Percentiles rank a stretch among this genome's conserved stretches.
Conservation (phyloP, 2,113 vertebrate species). For the Galemys pyrenaicus region DNA sequence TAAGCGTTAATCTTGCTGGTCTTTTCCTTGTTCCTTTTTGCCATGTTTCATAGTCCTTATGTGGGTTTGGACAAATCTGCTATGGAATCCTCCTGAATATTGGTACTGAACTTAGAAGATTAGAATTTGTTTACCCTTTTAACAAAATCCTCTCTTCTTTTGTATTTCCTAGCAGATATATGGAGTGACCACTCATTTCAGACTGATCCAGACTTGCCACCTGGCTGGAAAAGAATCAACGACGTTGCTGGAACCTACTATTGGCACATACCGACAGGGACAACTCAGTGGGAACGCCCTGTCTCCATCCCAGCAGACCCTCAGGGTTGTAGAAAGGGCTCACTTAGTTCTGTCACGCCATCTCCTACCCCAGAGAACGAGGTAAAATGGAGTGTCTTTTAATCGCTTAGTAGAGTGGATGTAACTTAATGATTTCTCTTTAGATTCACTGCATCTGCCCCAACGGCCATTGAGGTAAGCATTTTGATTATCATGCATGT, state of each 20-base stretch:
- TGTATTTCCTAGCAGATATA: conserved; percentile 87
- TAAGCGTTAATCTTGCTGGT: not conserved
- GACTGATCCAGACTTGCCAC: conserved; percentile 95
- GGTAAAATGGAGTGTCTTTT: conserved; percentile 83
- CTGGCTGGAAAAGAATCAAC: conserved; percentile 95
- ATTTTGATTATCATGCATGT: not conserved
- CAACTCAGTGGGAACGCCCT: conserved; percentile 94
- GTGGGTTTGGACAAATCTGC: not conserved
- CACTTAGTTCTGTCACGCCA: conserved; percentile 92
- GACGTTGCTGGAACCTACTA: conserved; percentile 95
- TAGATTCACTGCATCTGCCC: conserved; percentile 50
- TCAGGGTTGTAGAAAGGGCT: conserved; percentile 89
- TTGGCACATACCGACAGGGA: conserved; percentile 96
- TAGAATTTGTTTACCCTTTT: not conserved
- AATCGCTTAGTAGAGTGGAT: not conserved
- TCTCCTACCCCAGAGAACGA: conserved; percentile 96
- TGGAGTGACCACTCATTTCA: conserved; percentile 95
- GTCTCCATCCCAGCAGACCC: conserved; percentile 85
- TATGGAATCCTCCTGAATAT: rapidly evolving
- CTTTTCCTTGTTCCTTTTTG: not conserved
- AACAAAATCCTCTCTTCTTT: not conserved
- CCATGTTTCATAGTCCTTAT: not conserved
- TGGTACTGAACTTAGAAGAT: not conserved
- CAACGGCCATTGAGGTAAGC: conserved; percentile 56
- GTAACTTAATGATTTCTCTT: conserved; percentile 45